Conservation (phyloP, 2,797 vertebrate genomes). For the Sebastes oblongus region DNA sequence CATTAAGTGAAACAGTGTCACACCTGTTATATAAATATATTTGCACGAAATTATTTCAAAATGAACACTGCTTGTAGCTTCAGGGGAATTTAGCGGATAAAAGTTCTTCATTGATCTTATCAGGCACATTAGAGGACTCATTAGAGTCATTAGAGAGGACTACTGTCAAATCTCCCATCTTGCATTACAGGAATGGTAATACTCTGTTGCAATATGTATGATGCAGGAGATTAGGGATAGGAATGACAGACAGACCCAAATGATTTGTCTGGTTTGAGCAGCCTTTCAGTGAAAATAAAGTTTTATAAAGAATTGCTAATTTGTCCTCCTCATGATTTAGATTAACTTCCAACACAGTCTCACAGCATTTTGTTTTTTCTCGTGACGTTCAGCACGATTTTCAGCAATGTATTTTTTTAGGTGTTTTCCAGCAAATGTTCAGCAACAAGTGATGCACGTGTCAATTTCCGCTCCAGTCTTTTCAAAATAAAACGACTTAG, state of each 20-base stretch:
- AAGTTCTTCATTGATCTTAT: not conserved
- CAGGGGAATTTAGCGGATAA: not conserved
- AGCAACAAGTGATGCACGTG: too few relatives aligned
- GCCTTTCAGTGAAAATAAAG: not conserved
- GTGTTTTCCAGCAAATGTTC: too few relatives aligned
- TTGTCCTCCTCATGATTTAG: slow-evolving; percentile 12
- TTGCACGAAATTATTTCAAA: slow-evolving; percentile 1
- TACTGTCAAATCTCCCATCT: not conserved
- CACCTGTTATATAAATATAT: slow-evolving; percentile 12
- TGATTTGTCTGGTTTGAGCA: slow-evolving; percentile 11
- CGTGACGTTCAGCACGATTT: too few relatives aligned
- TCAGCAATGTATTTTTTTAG: too few relatives aligned
- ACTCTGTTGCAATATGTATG: not conserved
- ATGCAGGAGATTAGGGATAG: not conserved
- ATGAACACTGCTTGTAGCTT: not conserved
- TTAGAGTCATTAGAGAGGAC: too few relatives aligned
- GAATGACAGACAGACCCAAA: not conserved
- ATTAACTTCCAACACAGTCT: not conserved
- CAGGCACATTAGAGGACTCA: not conserved
- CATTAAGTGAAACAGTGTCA: slow-evolving; percentile 4
- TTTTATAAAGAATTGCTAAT: not conserved
- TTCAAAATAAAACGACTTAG: too few relatives aligned
- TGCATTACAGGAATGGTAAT: not conserved
- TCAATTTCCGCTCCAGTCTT: too few relatives aligned
- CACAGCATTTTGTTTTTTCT: too few relatives aligned